Conservation (phyloP, 2,113 vertebrate genomes). For the Macroglossus sobrinus region DNA sequence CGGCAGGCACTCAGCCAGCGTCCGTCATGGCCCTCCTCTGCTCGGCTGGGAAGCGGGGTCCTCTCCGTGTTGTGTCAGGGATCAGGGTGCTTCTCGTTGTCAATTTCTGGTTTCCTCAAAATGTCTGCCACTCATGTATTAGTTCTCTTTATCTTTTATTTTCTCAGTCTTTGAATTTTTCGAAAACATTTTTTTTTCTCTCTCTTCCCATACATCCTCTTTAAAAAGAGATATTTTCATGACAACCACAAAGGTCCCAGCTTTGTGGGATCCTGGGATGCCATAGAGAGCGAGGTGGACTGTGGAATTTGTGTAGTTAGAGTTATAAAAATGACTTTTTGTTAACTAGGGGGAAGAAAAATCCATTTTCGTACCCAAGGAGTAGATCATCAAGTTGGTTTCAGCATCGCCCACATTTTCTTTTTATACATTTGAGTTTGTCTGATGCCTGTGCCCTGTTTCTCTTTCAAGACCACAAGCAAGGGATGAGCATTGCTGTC, state of each 20-base stretch:
- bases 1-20: rapidly evolving
- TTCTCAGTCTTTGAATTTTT: not conserved
- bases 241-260: not conserved
- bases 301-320: not conserved
- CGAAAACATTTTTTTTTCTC: not conserved
- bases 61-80: not conserved
- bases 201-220: not conserved
- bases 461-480: conserved; percentile 26
- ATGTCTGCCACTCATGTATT: not conserved
- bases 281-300: not conserved
- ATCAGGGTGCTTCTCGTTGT: not conserved
- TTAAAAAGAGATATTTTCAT: not conserved
- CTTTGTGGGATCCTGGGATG: not conserved
- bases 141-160: not conserved
- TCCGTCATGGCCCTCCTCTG: not conserved
- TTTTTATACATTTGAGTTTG: conserved; percentile 4
- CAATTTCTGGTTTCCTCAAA: conserved; percentile 2
- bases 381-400: not conserved
- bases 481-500: not conserved
- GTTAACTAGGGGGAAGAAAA: not conserved
- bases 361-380: not conserved
- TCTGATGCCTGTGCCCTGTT: not conserved
- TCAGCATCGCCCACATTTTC: not conserved
- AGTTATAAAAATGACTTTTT: not conserved
- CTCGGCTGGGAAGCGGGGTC: rapidly evolving